A percentile compares a stretch with the other conserved stretches of the same genome.
These are phyloP conservation scores for Drosophila cardini DNA, from an alignment of 1,140 invertebrate genomes.

Conservation along the genomic window DNA sequence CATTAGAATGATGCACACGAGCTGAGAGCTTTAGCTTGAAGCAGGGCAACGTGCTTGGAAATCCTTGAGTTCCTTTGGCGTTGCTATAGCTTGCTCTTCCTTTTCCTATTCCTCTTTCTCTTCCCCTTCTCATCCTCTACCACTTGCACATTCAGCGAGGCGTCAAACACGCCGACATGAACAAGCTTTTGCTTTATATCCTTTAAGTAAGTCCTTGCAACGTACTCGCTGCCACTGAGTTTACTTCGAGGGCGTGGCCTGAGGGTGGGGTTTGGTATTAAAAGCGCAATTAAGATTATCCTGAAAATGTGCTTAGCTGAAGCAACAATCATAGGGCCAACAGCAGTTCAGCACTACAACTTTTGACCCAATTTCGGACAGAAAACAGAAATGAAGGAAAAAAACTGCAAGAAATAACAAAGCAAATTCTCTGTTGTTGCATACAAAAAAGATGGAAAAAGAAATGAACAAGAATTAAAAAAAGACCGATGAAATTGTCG, in stretches of 20 bases:
- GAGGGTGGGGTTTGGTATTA: neutral
- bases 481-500: neutral
- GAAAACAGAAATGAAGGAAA: conserved; percentile 20
- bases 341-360: conserved; percentile 38
- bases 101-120: too few relatives aligned
- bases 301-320: conserved; percentile 52
- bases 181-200: conserved; percentile 51
- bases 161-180: conserved; percentile 27
- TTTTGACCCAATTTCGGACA: conserved; percentile 67
- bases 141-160: conserved; percentile 26
- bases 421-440: neutral
- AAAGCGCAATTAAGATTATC: conserved; percentile 72
- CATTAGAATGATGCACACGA: conserved; percentile 34
- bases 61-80: conserved; percentile 31
- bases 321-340: conserved; percentile 42
- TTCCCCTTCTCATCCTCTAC: too few relatives aligned
- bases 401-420: conserved; percentile 14
- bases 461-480: too few relatives aligned
- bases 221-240: conserved; percentile 44
- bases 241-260: neutral
- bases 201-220: conserved; percentile 62
- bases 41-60: conserved; percentile 23
- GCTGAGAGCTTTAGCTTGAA: conserved; percentile 1
- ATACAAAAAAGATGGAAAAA: neutral
- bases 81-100: neutral